phyloP scores from a whole-genome alignment of 2,113 vertebrate species.

The Nibea albiflora region DNA sequence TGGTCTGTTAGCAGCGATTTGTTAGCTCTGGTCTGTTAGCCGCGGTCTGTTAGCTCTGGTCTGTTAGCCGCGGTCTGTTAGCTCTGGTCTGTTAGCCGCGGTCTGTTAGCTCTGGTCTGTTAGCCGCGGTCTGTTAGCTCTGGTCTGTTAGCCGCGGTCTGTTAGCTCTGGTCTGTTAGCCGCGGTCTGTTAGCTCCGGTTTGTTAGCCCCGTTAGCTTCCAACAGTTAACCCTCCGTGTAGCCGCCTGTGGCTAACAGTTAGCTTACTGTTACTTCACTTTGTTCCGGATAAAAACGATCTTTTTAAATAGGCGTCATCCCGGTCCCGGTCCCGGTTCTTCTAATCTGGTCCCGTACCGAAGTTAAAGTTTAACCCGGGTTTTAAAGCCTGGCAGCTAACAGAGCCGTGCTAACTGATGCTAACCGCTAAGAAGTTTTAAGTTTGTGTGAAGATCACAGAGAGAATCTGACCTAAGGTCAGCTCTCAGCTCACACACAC shows the following conservation, averaged over 20 bases:
- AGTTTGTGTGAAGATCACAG: slow-evolving; percentile 53
- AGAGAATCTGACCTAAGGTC: no score
- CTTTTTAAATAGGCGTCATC: background rate
- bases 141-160: no score
- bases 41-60: no score
- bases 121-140: no score
- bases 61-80: no score
- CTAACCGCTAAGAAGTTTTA: slow-evolving; percentile 43
- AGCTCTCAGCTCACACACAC: no score
- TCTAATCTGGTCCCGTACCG: no score
- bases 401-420: slow-evolving; percentile 36
- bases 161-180: background rate
- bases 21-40: background rate
- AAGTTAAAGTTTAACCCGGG: background rate
- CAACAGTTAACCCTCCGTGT: no score
- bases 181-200: no score
- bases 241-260: background rate
- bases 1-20: fast-evolving
- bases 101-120: background rate
- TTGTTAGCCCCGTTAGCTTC: background rate
- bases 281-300: no score
- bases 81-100: no score
- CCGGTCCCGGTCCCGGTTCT: no score
- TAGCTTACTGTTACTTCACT: background rate
- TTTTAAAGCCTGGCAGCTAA: background rate